Evolutionary conservation across 2,797 vertebrate species (phyloP), one percentile per base, ranked within the genome.

Genomic region (Philypnodon macrostomus): DNA sequence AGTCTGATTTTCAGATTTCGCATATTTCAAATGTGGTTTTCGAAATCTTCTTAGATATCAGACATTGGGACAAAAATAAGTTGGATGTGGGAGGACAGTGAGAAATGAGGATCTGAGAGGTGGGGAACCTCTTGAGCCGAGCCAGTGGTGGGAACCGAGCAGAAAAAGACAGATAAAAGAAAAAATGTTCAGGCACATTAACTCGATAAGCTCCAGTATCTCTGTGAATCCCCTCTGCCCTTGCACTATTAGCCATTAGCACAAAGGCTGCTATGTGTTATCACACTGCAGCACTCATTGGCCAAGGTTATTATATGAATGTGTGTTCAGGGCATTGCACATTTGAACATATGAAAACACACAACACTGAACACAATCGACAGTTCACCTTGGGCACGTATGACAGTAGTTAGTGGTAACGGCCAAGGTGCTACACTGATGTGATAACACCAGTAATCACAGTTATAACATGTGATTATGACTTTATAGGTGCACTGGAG

Each of bases 151-250:
- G 56, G 66, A 62, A 77, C 60, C 50, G 32, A 62, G 33, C 38
- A 37, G 68, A 59, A 60, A 42, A 59, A 57, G 54, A 41, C 21
- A 45, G 64, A 77, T 77, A 73, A 72, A 67, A 57, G 62, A 41
- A 50, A 47, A 58, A 58, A 65, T 42, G 73, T 70, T 75, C 47
- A 31, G 58, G 68, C 32, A 62, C 67, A 70, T 71, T 73, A 71
- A 71, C 60, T 47, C 4, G 41, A 61, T 68, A 70, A 67, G 57
- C 50, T 60, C 21, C 55, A 64, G 49, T 70, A 76, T 81, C 82
- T 75, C 47, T 30, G n/a, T 63, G 67, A 68, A 63, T 44, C 62
- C 39, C 52, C 26, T 55, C 66, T 26, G 51, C 62, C 47, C 52
- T 44, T 5, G 44, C 46, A 27, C 60, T 53, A 60, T 80, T 57